phyloP scores from a whole-genome alignment of 2,888 invertebrate species.

The Microctonus brassicae region DNA sequence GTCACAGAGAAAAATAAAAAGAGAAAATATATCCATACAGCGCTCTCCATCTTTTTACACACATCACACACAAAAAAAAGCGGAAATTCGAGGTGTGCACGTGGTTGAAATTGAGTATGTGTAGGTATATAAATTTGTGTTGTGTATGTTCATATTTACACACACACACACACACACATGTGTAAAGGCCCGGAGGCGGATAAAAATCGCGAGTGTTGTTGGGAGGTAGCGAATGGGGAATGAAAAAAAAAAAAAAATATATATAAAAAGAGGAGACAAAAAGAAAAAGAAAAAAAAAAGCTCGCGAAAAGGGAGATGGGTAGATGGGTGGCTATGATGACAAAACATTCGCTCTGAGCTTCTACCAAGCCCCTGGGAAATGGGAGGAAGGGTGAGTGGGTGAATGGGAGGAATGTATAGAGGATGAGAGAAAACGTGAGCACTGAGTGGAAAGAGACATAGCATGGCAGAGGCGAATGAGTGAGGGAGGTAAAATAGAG shows the following conservation, averaged over 20 bases:
- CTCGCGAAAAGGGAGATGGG: constrained; percentile 34
- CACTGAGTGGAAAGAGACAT: neutral
- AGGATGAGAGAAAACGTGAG: constrained; percentile 43
- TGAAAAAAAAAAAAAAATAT: constrained; percentile 26
- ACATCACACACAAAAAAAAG: constrained; percentile 41
- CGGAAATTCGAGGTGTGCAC: constrained; percentile 63
- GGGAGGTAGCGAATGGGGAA: constrained; percentile 22
- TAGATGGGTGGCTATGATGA: constrained; percentile 63
- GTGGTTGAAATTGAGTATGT: constrained; percentile 55
- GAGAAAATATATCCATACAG: neutral
- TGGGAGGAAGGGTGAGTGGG: constrained; percentile 40
- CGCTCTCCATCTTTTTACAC: constrained; percentile 41
- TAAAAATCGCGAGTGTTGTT: constrained; percentile 3
- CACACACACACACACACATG: too few species aligned
- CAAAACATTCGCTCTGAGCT: constrained; percentile 67
- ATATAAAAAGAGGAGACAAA: constrained; percentile 34
- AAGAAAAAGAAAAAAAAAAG: constrained; percentile 20
- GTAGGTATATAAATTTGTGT: constrained; percentile 54
- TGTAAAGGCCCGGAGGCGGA: neutral
- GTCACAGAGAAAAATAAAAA: neutral
- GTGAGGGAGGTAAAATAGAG: neutral
- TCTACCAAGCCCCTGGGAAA: constrained; percentile 48
- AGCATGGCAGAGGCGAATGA: constrained; percentile 8
- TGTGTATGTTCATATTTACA: too few species aligned
- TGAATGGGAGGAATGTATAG: constrained; percentile 46